Evolutionary conservation across 2,113 vertebrate genomes (phyloP).

Genomic region (Genyomyrus donnyi): DNA sequence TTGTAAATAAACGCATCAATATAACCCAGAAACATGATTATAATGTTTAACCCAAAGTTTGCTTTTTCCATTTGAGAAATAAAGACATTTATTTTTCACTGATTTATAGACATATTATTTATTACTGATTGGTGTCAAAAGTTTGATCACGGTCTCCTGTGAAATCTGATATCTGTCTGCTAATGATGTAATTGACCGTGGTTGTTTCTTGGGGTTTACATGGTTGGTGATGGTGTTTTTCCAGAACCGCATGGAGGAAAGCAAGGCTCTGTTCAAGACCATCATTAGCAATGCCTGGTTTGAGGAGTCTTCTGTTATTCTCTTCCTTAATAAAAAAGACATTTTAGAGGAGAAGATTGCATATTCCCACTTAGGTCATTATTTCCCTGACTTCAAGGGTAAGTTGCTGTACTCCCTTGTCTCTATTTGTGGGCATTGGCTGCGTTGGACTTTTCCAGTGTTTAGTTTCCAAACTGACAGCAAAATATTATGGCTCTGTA

Average conservation of each 20-base stretch:
- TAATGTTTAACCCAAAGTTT: background rate
- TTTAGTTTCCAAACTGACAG: background rate
- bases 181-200: background rate
- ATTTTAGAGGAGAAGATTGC: constrained; percentile 76
- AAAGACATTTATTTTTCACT: background rate
- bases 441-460: background rate
- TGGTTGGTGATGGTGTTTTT: background rate
- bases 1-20: background rate
- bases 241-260: constrained; percentile 78
- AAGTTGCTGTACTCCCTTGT: constrained; percentile 30
- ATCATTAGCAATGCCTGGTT: constrained; percentile 72
- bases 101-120: background rate
- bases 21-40: background rate
- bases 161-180: background rate
- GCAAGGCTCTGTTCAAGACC: constrained; percentile 78
- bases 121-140: background rate
- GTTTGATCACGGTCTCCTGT: background rate
- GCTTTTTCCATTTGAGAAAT: background rate
- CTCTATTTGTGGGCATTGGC: background rate
- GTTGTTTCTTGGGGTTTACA: background rate
- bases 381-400: constrained; percentile 73
- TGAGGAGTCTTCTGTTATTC: constrained; percentile 72
- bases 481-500: background rate
- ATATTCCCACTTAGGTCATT: constrained; percentile 68
- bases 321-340: constrained; percentile 85